phyloP scores from a whole-genome alignment of 2,797 vertebrate genomes.

The Clamator glandarius region DNA sequence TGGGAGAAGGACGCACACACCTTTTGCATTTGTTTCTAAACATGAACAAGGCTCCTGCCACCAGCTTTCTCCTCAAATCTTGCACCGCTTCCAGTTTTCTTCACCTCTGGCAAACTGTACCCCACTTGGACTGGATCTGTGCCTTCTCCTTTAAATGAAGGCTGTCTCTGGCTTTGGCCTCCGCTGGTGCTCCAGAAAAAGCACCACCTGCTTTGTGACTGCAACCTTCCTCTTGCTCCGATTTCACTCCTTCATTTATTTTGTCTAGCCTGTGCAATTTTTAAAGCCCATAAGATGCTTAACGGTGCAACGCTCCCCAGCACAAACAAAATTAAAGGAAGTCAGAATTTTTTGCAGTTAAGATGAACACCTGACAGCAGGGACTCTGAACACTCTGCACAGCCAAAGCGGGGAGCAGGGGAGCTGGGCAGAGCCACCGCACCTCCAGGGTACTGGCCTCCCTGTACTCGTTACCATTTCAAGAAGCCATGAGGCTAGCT shows the following conservation, averaged over 20 bases:
- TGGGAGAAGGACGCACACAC: background rate
- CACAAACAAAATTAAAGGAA: background rate
- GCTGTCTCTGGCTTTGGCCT: background rate
- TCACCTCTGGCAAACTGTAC: background rate
- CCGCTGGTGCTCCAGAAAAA: background rate
- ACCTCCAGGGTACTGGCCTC: background rate
- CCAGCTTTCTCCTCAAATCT: background rate
- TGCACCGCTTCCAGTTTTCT: background rate
- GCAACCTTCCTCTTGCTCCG: background rate
- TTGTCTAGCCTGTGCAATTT: background rate
- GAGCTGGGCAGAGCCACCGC: background rate
- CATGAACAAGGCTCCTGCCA: background rate
- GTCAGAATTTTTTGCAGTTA: background rate
- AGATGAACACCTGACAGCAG: background rate
- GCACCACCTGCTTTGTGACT: background rate
- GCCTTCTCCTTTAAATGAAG: background rate
- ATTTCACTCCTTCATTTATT: background rate
- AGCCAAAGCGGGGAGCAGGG: background rate
- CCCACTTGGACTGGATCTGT: background rate
- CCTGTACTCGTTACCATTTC: background rate
- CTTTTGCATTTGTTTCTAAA: background rate
- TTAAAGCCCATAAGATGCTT: background rate
- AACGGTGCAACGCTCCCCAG: background rate
- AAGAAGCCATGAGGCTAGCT: conserved; percentile 13
- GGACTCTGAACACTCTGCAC: rapidly evolving